Conservation (phyloP, 2,888 invertebrate genomes). For the Thysanoteuthis rhombus region DNA sequence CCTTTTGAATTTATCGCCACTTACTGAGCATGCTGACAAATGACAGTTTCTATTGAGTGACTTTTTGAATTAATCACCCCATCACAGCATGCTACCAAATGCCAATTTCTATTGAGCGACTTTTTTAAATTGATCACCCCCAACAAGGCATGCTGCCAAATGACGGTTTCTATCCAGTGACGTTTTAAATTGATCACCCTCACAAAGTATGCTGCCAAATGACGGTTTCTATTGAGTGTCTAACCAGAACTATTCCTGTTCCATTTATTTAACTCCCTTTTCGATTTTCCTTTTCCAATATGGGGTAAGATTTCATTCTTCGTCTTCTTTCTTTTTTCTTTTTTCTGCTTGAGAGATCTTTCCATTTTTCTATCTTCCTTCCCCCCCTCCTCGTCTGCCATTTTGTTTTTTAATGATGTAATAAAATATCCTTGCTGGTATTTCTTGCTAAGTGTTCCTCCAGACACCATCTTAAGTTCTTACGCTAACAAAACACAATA, state of each 20-base stretch:
- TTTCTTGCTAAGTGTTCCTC: slow-evolving; percentile 12
- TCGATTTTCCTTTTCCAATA: neutral
- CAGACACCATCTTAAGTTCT: slow-evolving; percentile 12
- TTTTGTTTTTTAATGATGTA: neutral
- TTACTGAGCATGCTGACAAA: too few relatives aligned
- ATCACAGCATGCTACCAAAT: too few relatives aligned
- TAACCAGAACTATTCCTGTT: neutral
- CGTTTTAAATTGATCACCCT: too few relatives aligned
- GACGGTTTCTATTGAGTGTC: too few relatives aligned
- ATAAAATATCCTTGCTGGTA: neutral
- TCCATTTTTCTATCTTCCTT: neutral
- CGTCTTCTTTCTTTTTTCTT: neutral
- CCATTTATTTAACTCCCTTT: neutral
- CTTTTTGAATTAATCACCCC: too few relatives aligned
- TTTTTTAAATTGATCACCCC: too few relatives aligned
- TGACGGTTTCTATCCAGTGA: too few relatives aligned
- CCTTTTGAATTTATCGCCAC: too few relatives aligned
- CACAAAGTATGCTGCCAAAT: too few relatives aligned
- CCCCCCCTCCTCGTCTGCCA: neutral
- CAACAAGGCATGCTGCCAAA: too few relatives aligned
- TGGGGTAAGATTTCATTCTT: neutral
- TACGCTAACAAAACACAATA: neutral
- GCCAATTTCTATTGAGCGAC: too few relatives aligned
- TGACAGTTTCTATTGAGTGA: too few relatives aligned
- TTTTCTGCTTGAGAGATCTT: neutral